phyloP scores from a whole-genome alignment of 2,888 invertebrate genomes.

The Amblyjoppa proteus region DNA sequence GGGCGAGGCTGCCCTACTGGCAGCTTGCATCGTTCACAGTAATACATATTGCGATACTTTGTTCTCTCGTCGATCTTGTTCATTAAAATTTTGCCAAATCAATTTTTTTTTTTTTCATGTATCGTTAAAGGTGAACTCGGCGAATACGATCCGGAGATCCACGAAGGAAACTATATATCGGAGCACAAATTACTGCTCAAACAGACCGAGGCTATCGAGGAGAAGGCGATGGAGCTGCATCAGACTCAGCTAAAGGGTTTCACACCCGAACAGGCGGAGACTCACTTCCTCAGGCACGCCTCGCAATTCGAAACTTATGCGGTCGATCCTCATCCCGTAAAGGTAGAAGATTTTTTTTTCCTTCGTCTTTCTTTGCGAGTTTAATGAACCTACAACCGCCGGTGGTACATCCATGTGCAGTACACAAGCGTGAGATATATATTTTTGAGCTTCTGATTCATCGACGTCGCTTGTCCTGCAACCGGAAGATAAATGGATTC shows the following conservation, averaged over 20 bases:
- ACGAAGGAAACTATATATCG: constrained; percentile 95
- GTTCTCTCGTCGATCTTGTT: constrained; percentile 9
- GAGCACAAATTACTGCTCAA: constrained; percentile 96
- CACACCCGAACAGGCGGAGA: constrained; percentile 94
- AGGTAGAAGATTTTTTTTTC: constrained; percentile 87
- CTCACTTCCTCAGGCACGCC: constrained; percentile 95
- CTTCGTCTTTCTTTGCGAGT: neutral
- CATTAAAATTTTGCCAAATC: neutral
- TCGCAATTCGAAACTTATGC: constrained; percentile 98
- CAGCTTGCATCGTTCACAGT: constrained; percentile 98
- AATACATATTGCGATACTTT: constrained; percentile 73
- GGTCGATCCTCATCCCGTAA: constrained; percentile 98
- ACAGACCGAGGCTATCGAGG: constrained; percentile 96
- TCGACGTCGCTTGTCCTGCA: constrained; percentile 34
- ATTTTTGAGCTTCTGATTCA: constrained; percentile 32
- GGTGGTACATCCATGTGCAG: neutral
- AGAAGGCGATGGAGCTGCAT: constrained; percentile 96
- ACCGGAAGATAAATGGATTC: constrained; percentile 35
- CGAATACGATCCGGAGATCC: constrained; percentile 95
- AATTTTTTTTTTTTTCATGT: constrained; percentile 30
- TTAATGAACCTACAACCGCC: neutral
- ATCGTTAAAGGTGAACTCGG: constrained; percentile 93
- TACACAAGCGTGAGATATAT: neutral
- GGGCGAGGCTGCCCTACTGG: constrained; percentile 95
- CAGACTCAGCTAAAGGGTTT: constrained; percentile 94